A percentile compares a stretch with the other conserved stretches of the same genome.
phyloP scores from a whole-genome alignment of 2,888 invertebrate genomes.

The Strigamia crassipes region DNA sequence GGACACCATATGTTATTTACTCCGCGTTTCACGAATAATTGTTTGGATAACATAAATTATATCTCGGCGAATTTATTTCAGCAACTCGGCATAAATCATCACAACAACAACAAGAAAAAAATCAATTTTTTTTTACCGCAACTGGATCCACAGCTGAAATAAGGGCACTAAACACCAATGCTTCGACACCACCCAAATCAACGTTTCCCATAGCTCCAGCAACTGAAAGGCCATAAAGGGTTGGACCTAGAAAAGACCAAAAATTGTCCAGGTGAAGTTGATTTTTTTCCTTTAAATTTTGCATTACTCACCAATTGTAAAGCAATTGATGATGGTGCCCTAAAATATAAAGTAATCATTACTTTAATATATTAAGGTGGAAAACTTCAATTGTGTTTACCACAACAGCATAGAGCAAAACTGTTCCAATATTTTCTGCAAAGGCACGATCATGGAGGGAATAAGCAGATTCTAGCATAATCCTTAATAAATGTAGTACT shows the following conservation, averaged over 20 bases:
- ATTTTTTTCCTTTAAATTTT: neutral
- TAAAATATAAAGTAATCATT: conserved; percentile 48
- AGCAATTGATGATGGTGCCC: conserved; percentile 57
- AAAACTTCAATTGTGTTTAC: conserved; percentile 57
- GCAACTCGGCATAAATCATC: conserved; percentile 43
- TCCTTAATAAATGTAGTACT: conserved; percentile 55
- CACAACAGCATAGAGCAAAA: conserved; percentile 64
- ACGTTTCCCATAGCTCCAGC: conserved; percentile 51
- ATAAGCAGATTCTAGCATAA: conserved; percentile 65
- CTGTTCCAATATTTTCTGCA: conserved; percentile 63
- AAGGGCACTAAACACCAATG: conserved; percentile 63
- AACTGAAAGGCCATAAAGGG: conserved; percentile 52
- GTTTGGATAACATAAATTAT: neutral
- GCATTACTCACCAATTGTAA: conserved; percentile 55
- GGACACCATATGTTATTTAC: neutral
- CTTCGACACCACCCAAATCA: conserved; percentile 53
- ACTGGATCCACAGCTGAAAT: conserved; percentile 67
- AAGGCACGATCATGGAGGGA: conserved; percentile 64
- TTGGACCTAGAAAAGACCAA: conserved; percentile 49
- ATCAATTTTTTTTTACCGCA: conserved; percentile 59
- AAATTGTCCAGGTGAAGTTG: neutral
- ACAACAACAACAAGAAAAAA: conserved; percentile 49
- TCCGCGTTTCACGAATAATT: neutral
- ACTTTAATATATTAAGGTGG: neutral
- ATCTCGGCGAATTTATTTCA: neutral